A percentile compares a stretch with the other conserved stretches of the same genome.
Conservation (phyloP, 2,888 invertebrate genomes). For the Harpagoxenus sublaevis region DNA sequence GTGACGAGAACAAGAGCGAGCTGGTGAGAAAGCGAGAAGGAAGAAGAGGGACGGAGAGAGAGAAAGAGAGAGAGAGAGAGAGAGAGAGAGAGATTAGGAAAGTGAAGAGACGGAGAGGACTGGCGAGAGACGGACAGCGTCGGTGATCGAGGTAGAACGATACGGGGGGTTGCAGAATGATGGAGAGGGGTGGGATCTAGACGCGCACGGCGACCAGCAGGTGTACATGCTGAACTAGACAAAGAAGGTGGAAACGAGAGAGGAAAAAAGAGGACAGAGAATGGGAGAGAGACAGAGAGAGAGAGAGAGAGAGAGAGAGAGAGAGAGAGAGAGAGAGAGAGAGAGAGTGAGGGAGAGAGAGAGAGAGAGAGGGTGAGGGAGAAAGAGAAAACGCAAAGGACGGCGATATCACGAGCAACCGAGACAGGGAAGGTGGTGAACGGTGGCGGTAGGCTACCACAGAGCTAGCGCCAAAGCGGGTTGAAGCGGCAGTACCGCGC, state of each 20-base stretch:
- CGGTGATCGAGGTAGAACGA: slow-evolving; percentile 42
- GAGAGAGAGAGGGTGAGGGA: background rate
- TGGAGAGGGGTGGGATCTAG: slow-evolving; percentile 13
- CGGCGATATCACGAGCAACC: slow-evolving; percentile 19
- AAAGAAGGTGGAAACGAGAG: slow-evolving; percentile 1
- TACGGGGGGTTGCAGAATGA: slow-evolving; percentile 22
- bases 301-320: background rate
- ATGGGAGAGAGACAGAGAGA: no score
- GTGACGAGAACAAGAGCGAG: slow-evolving; percentile 65
- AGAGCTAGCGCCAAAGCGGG: slow-evolving; percentile 76
- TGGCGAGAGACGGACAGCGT: slow-evolving; percentile 39
- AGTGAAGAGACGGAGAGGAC: no score
- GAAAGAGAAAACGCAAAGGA: background rate
- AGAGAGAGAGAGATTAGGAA: no score
- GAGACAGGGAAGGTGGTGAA: slow-evolving; percentile 31
- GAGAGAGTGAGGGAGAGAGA: slow-evolving; percentile 28
- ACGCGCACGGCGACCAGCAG: slow-evolving; percentile 38
- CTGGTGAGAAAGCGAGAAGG: background rate
- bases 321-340: background rate
- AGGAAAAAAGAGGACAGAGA: background rate
- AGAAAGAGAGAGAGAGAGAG: no score
- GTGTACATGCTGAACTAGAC: slow-evolving; percentile 19
- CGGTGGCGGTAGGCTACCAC: slow-evolving; percentile 69
- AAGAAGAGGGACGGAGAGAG: background rate
- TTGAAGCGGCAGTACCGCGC: slow-evolving; percentile 78